Conservation (phyloP, 2,888 invertebrate species). For the Pasiphila rectangulata region DNA sequence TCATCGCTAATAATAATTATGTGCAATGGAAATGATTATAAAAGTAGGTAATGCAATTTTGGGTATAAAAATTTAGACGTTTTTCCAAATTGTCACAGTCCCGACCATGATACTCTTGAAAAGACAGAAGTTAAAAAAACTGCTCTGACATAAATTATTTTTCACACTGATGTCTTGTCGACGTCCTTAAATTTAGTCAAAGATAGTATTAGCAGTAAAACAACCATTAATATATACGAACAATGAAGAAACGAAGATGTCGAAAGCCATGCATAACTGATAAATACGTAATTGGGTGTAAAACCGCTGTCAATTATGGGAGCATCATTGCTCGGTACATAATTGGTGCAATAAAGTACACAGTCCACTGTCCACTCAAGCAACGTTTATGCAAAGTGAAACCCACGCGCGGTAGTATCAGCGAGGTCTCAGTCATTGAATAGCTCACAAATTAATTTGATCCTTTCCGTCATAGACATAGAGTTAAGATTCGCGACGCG, state of each 20-base stretch:
- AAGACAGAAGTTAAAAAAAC: no score
- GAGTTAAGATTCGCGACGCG: no score
- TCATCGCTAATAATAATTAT: neutral
- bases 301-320: conserved; percentile 11
- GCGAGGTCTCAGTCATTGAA: no score
- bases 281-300: conserved; percentile 13
- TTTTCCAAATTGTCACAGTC: no score
- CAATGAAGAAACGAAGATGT: conserved; percentile 9
- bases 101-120: no score
- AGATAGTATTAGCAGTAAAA: neutral
- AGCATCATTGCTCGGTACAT: conserved; percentile 11
- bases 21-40: no score
- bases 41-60: no score
- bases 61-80: no score
- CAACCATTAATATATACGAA: neutral
- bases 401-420: no score
- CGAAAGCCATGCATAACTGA: conserved; percentile 7
- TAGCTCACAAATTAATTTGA: no score
- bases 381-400: conserved; percentile 1
- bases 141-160: no score
- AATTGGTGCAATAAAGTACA: conserved; percentile 21
- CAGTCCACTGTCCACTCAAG: conserved; percentile 1
- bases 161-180: neutral
- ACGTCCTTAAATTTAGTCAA: neutral
- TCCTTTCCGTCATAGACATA: no score